Percentiles rank a stretch among this genome's conserved stretches.
phyloP scores from a whole-genome alignment of 2,888 invertebrate species.

The Linyphia triangularis region DNA sequence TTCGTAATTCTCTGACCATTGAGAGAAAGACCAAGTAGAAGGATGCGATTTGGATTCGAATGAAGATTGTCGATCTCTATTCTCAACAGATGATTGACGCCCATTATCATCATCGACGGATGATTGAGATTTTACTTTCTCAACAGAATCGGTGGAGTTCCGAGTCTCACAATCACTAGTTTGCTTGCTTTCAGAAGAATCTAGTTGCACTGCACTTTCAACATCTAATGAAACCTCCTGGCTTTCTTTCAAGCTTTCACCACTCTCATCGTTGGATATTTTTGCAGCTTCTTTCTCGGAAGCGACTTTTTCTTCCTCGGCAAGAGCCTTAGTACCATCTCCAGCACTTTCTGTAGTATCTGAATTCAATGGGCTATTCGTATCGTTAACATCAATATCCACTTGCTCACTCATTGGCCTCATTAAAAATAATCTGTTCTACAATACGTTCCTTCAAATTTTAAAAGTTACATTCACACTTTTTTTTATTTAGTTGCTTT shows the following conservation, averaged over 20 bases:
- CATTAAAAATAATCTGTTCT: constrained; percentile 19
- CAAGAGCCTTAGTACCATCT: background rate
- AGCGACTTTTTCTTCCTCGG: background rate
- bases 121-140: background rate
- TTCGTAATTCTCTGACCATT: constrained; percentile 68
- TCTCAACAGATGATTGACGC: constrained; percentile 13
- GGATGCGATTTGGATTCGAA: constrained; percentile 33
- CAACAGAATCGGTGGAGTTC: background rate
- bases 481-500: too few species aligned
- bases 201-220: background rate
- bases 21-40: constrained; percentile 39
- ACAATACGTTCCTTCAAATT: background rate
- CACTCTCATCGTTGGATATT: background rate
- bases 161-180: background rate
- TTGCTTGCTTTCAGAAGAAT: background rate
- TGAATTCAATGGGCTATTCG: constrained; percentile 13
- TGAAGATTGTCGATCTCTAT: constrained; percentile 21
- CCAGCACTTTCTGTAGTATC: background rate
- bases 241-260: background rate
- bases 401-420: constrained; percentile 55
- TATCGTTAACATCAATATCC: constrained; percentile 34
- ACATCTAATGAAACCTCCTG: background rate
- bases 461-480: background rate
- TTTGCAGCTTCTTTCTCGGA: background rate
- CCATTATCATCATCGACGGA: background rate